Evolutionary conservation across 2,888 invertebrate species (phyloP), one percentile per base, ranked within the genome.

Genomic region (Lasioglossum oenotherae): DNA sequence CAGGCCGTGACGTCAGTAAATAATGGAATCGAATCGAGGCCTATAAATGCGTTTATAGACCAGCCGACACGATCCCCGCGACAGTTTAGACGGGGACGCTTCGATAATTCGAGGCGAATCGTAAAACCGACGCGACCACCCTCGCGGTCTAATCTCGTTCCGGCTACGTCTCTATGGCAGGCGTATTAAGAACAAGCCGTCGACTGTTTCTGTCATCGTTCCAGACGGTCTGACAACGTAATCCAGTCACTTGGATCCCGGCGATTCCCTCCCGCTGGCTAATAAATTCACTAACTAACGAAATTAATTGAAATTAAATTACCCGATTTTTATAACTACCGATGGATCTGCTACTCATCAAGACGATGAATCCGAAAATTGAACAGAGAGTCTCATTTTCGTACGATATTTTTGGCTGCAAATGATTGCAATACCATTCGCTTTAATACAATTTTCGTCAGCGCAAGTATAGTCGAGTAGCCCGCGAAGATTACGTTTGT

Each of bases 61-160:
- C 23, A n/a, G 19, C 35, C 19, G 67, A 19, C 46, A 46, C 44
- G 78, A 53, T 41, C 35, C 16, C 23, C 41, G 41, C 41, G 41
- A 78, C 41, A 44, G 41, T 77, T 77, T 69, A 38, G n/a, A 10
- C 19, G 14, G 31, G 38, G 19, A n/a, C 38, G 53, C n/a, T 60
- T 53, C 80, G 72, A 83, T 83, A 64, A 81, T 71, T 75, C 75
- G 81, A 67, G 75, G 49, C 79, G 82, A 41, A 38, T 57, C 83
- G 75, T 82, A 78, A 84, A 84, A 69, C 64, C 41, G 60, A 19
- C 60, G 35, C 75, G 79, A 38, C 60, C 81, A 73, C 77, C 71
- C 78, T 76, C 82, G 81, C 79, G 74, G 81, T 89, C 83, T 89
- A 89, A 89, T 89, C 87, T 81, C 71, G 81, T 76, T 74, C 78